Percentiles rank a stretch among this genome's conserved stretches.
Conservation (phyloP, 2,797 vertebrate genomes). For the Parotocinclus haroldoi region DNA sequence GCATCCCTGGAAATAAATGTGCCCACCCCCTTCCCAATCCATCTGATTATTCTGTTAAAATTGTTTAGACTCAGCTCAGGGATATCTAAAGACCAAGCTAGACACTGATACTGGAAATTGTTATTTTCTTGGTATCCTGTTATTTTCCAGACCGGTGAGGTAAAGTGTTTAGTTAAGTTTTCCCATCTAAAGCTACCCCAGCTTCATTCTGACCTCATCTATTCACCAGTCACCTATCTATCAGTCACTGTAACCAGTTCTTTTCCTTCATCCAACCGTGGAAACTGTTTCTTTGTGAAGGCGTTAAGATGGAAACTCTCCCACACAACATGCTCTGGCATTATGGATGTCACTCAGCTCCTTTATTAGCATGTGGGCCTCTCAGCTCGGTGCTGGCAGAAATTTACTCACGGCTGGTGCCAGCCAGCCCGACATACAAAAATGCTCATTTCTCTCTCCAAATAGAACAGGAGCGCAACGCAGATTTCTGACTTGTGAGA, state of each 20-base stretch:
- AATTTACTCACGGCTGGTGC: constrained; percentile 36
- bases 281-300: constrained; percentile 1
- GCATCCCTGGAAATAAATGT: too few species aligned
- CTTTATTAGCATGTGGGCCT: constrained; percentile 20
- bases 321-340: constrained; percentile 14
- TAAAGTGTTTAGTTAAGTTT: background rate
- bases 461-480: constrained; percentile 63
- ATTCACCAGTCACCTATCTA: too few species aligned
- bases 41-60: too few species aligned
- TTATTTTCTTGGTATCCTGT: too few species aligned
- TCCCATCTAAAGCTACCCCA: background rate
- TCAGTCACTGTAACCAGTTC: constrained; percentile 7
- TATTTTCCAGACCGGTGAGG: too few species aligned
- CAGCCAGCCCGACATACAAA: constrained; percentile 19
- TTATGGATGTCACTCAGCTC: constrained; percentile 23
- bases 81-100: too few species aligned
- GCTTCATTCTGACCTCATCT: background rate
- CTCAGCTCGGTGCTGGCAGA: constrained; percentile 30
- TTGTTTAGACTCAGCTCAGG: too few species aligned
- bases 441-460: constrained; percentile 55
- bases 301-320: constrained; percentile 13
- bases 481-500: constrained; percentile 67
- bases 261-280: background rate
- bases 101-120: too few species aligned
- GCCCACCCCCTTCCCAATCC: too few species aligned